Conservation (phyloP, 2,888 invertebrate species). For the Campaea margaritaria region DNA sequence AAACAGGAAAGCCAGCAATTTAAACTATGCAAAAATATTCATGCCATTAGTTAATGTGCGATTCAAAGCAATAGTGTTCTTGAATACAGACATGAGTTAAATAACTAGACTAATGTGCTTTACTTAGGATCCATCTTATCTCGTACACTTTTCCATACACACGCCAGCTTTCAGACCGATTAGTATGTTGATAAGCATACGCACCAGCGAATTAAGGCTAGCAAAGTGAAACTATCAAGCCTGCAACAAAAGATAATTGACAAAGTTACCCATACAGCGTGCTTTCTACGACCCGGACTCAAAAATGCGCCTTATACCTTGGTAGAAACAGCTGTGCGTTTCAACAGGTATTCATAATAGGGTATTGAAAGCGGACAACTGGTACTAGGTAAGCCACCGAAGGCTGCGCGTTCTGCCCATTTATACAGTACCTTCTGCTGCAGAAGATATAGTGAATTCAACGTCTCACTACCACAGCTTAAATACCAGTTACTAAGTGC, state of each 20-base stretch:
- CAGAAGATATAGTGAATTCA: neutral
- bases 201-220: slow-evolving; percentile 19
- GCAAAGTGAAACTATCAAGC: slow-evolving; percentile 36
- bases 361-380: slow-evolving; percentile 45
- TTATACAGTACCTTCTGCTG: slow-evolving; percentile 1
- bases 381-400: slow-evolving; percentile 27
- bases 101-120: no score
- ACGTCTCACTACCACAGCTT: neutral
- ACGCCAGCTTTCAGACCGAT: neutral
- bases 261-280: slow-evolving; percentile 34
- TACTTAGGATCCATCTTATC: no score
- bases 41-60: no score
- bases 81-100: no score
- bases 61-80: no score
- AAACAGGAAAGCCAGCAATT: no score
- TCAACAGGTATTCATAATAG: slow-evolving; percentile 42
- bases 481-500: no score
- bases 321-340: no score
- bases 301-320: slow-evolving; percentile 37
- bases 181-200: neutral
- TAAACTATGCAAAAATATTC: no score
- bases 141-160: no score
- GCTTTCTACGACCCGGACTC: slow-evolving; percentile 36
- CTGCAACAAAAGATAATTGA: slow-evolving; percentile 42
- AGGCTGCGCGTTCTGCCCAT: slow-evolving; percentile 29